Conservation (phyloP, 2,113 vertebrate species). For the Chaetura pelagica region DNA sequence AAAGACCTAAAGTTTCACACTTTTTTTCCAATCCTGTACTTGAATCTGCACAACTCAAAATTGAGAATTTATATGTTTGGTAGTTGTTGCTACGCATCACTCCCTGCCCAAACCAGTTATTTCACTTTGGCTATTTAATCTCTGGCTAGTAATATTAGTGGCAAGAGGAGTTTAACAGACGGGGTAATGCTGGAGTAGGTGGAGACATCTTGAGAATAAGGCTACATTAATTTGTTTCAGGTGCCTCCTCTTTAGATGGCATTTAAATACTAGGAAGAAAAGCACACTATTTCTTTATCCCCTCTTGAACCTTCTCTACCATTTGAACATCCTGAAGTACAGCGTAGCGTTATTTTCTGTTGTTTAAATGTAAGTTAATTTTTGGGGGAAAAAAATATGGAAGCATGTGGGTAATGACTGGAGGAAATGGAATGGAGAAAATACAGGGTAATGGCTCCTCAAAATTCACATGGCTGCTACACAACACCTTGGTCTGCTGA, state of each 20-base stretch:
- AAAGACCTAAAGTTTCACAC: not conserved
- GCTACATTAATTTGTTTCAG: not conserved
- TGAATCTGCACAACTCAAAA: not conserved
- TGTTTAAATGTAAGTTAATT: not conserved
- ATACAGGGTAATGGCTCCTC: not conserved
- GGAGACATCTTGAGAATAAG: not conserved
- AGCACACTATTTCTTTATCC: not conserved
- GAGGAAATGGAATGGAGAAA: not conserved
- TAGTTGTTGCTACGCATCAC: not conserved
- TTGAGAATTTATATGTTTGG: not conserved
- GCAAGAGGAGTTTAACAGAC: constrained; percentile 20
- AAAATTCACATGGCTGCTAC: not conserved
- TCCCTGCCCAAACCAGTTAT: constrained; percentile 64
- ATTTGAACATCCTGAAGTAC: not conserved
- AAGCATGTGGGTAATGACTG: rapidly evolving
- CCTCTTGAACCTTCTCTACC: not conserved
- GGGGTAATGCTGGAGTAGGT: not conserved
- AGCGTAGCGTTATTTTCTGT: not conserved
- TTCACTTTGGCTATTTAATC: constrained; percentile 51
- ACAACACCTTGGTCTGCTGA: not conserved
- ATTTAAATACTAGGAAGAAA: not conserved
- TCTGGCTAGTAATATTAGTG: not conserved
- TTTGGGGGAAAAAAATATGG: rapidly evolving
- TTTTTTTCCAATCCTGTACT: not conserved
- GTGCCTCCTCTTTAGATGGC: not conserved